These are phyloP conservation scores for Parazoanthus swiftii DNA, from an alignment of 92 coral and sea anemone genomes.

Conservation along the genomic window DNA sequence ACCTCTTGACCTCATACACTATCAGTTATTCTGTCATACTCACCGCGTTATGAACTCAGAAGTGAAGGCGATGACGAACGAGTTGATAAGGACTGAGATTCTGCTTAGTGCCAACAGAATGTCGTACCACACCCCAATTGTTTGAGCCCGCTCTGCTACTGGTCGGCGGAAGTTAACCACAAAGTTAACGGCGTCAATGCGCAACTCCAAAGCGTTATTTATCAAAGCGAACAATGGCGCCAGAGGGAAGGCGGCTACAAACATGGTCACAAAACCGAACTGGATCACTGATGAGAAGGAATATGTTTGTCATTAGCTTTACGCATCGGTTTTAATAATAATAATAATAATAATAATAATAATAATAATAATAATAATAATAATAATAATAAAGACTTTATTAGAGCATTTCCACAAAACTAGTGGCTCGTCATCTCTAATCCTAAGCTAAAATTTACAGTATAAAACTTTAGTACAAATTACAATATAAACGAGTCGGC, in stretches of 20 bases:
- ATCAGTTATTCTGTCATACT: neutral
- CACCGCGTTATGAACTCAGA: conserved; percentile 95
- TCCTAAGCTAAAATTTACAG: no score
- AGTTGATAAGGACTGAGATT: conserved; percentile 82
- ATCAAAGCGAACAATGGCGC: conserved; percentile 95
- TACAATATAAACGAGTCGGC: no score
- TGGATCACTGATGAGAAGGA: conserved; percentile 67
- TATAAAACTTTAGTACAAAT: no score
- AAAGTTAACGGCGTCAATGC: conserved; percentile 94
- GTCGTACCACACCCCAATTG: conserved; percentile 89
- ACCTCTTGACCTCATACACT: no score
- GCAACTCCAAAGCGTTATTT: conserved; percentile 87
- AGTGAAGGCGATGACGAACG: conserved; percentile 94
- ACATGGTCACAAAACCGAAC: conserved; percentile 98
- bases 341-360: no score
- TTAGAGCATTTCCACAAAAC: no score
- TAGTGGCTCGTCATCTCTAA: no score
- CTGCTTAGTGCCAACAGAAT: conserved; percentile 79
- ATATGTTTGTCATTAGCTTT: neutral
- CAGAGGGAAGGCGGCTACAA: conserved; percentile 97
- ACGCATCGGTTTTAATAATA: no score
- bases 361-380: no score
- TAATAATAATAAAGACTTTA: no score
- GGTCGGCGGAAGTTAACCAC: conserved; percentile 96
- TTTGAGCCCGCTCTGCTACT: conserved; percentile 88